Conservation (phyloP, 2,797 vertebrate genomes). For the Acipenser oxyrinchus region DNA sequence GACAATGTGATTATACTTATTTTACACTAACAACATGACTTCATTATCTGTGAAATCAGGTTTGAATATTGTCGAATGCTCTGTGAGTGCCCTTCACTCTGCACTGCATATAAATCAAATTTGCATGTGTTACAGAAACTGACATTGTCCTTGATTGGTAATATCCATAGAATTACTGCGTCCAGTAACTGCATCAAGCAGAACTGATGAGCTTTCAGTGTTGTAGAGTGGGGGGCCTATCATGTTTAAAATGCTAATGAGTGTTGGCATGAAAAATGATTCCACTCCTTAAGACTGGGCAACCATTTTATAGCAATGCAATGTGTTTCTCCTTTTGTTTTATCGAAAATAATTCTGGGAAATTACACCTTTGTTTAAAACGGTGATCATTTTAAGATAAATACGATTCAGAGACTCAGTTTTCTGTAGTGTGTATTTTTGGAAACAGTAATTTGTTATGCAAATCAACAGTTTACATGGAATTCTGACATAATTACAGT, state of each 20-base stretch:
- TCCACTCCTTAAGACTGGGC: neutral
- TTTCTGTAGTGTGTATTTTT: no score
- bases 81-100: neutral
- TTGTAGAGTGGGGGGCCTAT: neutral
- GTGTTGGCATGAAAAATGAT: neutral
- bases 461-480: no score
- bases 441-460: no score
- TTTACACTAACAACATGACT: neutral
- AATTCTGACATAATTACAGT: no score
- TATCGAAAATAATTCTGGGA: no score
- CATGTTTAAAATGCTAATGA: slow-evolving; percentile 4
- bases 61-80: no score
- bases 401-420: no score
- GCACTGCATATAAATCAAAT: neutral
- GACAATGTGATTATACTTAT: neutral
- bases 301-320: neutral
- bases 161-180: slow-evolving; percentile 9
- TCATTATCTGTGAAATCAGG: no score
- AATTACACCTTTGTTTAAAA: no score
- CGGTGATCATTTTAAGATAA: no score
- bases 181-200: slow-evolving; percentile 1
- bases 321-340: neutral
- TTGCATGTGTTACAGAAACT: slow-evolving; percentile 3
- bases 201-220: slow-evolving; percentile 2
- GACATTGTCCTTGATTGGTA: slow-evolving; percentile 3